These are phyloP conservation scores for Nephotettix cincticeps DNA, from an alignment of 1,140 invertebrate species.

Conservation along the genomic window DNA sequence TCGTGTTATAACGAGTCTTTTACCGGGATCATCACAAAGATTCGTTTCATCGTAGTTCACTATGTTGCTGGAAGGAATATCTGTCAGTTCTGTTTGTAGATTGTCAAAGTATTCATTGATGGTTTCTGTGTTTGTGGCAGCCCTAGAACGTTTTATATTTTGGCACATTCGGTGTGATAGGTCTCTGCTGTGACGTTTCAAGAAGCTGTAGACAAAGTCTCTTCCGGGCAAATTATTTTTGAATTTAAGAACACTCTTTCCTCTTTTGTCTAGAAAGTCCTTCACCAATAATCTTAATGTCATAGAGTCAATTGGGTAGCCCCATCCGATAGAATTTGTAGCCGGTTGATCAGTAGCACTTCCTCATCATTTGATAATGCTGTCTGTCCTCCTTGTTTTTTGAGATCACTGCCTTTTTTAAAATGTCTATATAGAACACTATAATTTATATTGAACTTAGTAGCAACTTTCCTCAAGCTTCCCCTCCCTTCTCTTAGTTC, in stretches of 20 bases:
- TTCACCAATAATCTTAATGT: slow-evolving; percentile 3
- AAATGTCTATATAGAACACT: slow-evolving; percentile 12
- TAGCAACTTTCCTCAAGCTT: slow-evolving; percentile 5
- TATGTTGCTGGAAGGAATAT: slow-evolving; percentile 37
- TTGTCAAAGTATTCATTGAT: slow-evolving; percentile 18
- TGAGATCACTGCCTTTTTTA: slow-evolving; percentile 3
- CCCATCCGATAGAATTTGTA: slow-evolving; percentile 2
- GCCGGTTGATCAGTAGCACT: neutral
- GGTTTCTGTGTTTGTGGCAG: slow-evolving; percentile 28
- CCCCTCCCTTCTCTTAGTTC: neutral
- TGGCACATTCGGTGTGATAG: slow-evolving; percentile 40
- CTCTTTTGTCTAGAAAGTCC: slow-evolving; percentile 7
- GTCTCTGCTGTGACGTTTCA: slow-evolving; percentile 41
- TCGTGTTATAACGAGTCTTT: slow-evolving; percentile 34
- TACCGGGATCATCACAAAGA: slow-evolving; percentile 45
- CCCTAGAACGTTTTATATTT: slow-evolving; percentile 44
- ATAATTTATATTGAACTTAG: neutral
- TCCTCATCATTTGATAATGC: neutral
- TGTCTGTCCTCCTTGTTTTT: slow-evolving; percentile 14
- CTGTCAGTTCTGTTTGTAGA: slow-evolving; percentile 8
- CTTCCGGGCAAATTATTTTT: slow-evolving; percentile 8
- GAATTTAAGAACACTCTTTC: slow-evolving; percentile 1
- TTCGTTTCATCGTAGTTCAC: slow-evolving; percentile 52
- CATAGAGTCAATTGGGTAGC: slow-evolving; percentile 16
- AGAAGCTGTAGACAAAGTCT: slow-evolving; percentile 31